Percentiles rank a stretch among this genome's conserved stretches.
Conservation (phyloP, 2,888 invertebrate genomes). For the Himalopsyche kuldschensis region DNA sequence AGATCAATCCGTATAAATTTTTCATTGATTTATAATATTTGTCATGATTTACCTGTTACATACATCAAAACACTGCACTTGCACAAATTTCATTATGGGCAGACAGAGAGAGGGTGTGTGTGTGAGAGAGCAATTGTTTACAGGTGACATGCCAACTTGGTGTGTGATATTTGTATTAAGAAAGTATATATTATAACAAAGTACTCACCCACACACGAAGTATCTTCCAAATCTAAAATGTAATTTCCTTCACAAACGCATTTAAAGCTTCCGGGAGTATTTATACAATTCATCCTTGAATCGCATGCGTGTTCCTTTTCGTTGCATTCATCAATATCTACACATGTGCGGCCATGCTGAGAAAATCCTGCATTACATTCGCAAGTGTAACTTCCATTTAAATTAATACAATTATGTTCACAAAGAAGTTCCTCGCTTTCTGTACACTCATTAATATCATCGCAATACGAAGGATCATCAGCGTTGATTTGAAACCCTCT, state of each 20-base stretch:
- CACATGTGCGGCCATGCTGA: conserved; percentile 47
- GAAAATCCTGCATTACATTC: conserved; percentile 61
- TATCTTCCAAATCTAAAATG: neutral
- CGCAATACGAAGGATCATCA: conserved; percentile 45
- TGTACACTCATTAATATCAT: conserved; percentile 51
- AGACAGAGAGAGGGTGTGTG: no score
- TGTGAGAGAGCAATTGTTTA: no score
- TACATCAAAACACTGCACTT: no score
- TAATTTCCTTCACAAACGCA: conserved; percentile 50
- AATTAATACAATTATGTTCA: conserved; percentile 52
- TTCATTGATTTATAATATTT: no score
- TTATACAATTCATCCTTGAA: conserved; percentile 47
- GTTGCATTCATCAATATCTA: conserved; percentile 56
- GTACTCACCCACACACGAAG: neutral
- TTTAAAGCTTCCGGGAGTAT: conserved; percentile 53
- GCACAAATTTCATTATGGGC: no score
- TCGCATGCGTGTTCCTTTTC: conserved; percentile 48
- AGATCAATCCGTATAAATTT: no score
- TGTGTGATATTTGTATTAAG: no score
- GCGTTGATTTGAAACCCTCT: conserved; percentile 48
- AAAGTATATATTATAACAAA: neutral
- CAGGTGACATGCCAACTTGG: no score
- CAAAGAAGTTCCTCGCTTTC: conserved; percentile 45
- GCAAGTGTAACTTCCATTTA: conserved; percentile 59
- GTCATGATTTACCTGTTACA: no score